Evolutionary conservation across 2,888 invertebrate species (phyloP), one percentile per base, ranked within the genome.

Genomic region (Oligia strigilis): DNA sequence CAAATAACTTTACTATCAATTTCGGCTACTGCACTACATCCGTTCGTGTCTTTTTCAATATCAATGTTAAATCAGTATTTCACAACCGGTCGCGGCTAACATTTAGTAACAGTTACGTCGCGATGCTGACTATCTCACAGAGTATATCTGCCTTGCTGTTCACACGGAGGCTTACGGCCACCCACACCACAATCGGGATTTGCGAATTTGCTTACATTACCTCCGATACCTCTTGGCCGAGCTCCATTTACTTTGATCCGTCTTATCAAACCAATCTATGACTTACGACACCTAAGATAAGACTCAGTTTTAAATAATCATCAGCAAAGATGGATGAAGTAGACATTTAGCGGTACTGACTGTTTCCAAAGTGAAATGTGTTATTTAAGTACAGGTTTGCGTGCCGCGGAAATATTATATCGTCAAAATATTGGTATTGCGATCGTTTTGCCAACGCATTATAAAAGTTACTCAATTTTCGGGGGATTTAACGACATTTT

Each of bases 161-260:
- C 93, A 92, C 93, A 93, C 92, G 92, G 88, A 83, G 81, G 83
- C 85, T 90, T 87, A 89, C 84, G 90, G 83, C 91, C 91, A 92
- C 93, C 92, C 92, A 92, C 91, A 88, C 90, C 84, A 90, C 86
- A 88, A 88, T 90, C 87, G 88, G 91, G 90, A 91, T 93, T 93
- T 92, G 90, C 84, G 89, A 92, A 93, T 93, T 91, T 90, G 89
- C 91, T 85, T 90, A 90, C 86, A 92, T 92, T 92, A 92, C 87
- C 89, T 88, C 75, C 74, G 85, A 87, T 90, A 88, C 85, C 87
- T 87, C 77, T 88, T 85, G 87, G 86, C 72, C 80, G 65, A 82
- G 74, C 82, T 85, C 84, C 82, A 87, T 82, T 87, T 81, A 81
- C 81, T 75, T 85, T 62, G 73, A 72, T 71, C n/a, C 52, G 55